Conservation (phyloP, 64 coral and sea anemone species). For the Pachyseris speciosa region DNA sequence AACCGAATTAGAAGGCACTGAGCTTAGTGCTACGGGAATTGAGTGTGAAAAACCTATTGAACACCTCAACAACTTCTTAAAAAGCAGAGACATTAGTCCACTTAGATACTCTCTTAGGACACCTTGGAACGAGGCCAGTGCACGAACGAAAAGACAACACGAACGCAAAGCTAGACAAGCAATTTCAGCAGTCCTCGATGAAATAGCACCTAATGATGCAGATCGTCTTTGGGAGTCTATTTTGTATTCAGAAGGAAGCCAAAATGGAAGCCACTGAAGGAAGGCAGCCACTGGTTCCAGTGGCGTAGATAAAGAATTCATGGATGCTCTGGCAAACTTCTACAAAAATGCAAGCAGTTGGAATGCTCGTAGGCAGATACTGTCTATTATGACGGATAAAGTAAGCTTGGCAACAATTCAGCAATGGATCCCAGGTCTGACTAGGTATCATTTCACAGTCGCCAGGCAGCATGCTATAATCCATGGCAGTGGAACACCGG, state of each 20-base stretch:
- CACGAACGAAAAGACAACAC: constrained; percentile 14
- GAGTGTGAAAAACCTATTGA: background rate
- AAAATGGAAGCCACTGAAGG: background rate
- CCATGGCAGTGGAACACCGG: background rate
- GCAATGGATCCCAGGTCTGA: constrained; percentile 20
- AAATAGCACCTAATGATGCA: constrained; percentile 39
- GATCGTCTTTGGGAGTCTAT: constrained; percentile 33
- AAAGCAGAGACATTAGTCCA: constrained; percentile 59
- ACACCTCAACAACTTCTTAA: constrained; percentile 33
- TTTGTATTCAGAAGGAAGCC: background rate
- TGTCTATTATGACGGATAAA: constrained; percentile 38
- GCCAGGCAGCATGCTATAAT: background rate
- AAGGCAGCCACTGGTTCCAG: background rate
- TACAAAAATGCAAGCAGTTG: constrained; percentile 3
- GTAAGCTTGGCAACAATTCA: background rate
- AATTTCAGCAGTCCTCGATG: constrained; percentile 29
- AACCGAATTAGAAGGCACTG: background rate
- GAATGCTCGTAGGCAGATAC: constrained; percentile 11
- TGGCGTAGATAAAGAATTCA: constrained; percentile 1
- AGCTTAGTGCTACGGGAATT: background rate
- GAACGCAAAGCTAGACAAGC: constrained; percentile 46
- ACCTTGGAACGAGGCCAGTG: constrained; percentile 11
- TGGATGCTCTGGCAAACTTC: background rate
- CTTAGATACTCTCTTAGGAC: constrained; percentile 19
- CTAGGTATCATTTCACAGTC: constrained; percentile 8